These are phyloP conservation scores for Apodemia duryi DNA, from an alignment of 2,888 invertebrate species.

Conservation along the genomic window DNA sequence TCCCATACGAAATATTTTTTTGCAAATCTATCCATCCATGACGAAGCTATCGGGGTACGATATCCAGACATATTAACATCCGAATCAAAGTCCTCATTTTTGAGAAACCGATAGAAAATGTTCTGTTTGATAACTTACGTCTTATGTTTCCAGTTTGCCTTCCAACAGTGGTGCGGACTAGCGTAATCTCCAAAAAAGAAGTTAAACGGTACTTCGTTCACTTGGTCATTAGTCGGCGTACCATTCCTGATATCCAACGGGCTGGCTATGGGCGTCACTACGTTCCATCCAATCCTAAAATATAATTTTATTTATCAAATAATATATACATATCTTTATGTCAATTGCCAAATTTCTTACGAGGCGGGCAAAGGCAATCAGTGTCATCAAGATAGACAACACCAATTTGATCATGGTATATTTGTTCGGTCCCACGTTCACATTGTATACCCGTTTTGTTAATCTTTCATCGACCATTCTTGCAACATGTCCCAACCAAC, in stretches of 20 bases:
- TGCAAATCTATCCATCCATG: not conserved
- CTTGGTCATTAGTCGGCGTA: slow-evolving; percentile 31
- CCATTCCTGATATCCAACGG: slow-evolving; percentile 36
- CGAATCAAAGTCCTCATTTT: not conserved
- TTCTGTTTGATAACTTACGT: slow-evolving; percentile 47
- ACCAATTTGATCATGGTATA: too few relatives aligned
- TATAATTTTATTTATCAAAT: not conserved
- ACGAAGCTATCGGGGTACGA: not conserved
- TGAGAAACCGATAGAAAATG: not conserved
- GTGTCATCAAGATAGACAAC: too few relatives aligned
- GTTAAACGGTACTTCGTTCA: slow-evolving; percentile 34
- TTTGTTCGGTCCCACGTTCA: too few relatives aligned
- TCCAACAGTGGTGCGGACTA: slow-evolving; percentile 56
- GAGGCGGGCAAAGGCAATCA: too few relatives aligned
- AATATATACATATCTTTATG: too few relatives aligned
- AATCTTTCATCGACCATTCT: too few relatives aligned
- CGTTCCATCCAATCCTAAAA: slow-evolving; percentile 44
- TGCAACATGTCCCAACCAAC: too few relatives aligned
- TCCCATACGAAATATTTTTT: not conserved
- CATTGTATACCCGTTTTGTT: too few relatives aligned
- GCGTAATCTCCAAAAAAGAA: slow-evolving; percentile 56
- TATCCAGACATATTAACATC: too few relatives aligned
- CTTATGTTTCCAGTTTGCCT: slow-evolving; percentile 62
- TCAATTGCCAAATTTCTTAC: too few relatives aligned
- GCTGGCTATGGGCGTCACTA: slow-evolving; percentile 24